These are phyloP conservation scores for Rhyacophila evoluta DNA, from an alignment of 2,888 invertebrate genomes.

Conservation along the genomic window DNA sequence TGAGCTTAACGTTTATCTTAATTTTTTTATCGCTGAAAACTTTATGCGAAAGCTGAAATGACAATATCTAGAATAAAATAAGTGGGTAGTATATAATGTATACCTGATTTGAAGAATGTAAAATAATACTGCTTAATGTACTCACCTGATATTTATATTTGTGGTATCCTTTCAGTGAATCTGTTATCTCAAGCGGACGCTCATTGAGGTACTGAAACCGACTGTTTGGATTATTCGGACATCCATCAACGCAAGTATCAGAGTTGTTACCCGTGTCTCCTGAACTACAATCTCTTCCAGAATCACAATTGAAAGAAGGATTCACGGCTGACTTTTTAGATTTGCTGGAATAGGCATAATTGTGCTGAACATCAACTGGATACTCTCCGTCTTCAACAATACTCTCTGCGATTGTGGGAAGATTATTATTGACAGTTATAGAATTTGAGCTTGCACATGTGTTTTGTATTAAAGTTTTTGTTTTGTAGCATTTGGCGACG, in stretches of 20 bases:
- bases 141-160: constrained; percentile 53
- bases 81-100: too few relatives aligned
- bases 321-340: constrained; percentile 38
- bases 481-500: constrained; percentile 47
- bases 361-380: constrained; percentile 50
- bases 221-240: constrained; percentile 31
- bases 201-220: constrained; percentile 49
- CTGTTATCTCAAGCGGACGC: constrained; percentile 39
- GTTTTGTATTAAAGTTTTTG: constrained; percentile 37
- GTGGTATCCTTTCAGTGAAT: constrained; percentile 46
- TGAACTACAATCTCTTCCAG: constrained; percentile 28
- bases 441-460: constrained; percentile 29
- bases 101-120: too few relatives aligned
- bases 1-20: too few relatives aligned
- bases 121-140: too few relatives aligned
- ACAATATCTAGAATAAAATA: too few relatives aligned
- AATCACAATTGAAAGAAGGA: constrained; percentile 33
- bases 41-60: too few relatives aligned
- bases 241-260: constrained; percentile 45
- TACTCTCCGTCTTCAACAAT: constrained; percentile 49
- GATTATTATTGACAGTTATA: constrained; percentile 38
- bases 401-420: constrained; percentile 52
- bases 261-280: constrained; percentile 16
- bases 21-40: too few relatives aligned
- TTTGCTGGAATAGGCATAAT: constrained; percentile 39